Base-by-base conservation (phyloP, 2,113 vertebrate species). In the Mandrillus leucophaeus region DNA sequence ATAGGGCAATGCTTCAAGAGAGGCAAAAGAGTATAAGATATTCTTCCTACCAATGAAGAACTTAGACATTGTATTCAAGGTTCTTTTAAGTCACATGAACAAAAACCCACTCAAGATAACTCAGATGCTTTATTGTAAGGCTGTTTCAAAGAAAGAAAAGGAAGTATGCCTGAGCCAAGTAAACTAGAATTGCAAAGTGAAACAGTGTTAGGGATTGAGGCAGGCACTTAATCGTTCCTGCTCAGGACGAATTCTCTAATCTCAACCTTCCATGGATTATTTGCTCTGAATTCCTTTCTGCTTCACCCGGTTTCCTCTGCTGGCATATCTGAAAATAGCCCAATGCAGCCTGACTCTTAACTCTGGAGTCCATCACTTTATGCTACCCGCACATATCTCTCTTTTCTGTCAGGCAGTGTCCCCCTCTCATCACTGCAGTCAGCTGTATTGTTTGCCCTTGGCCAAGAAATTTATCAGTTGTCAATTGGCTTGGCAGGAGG, bases 21-120 rank as follows among this genome's bases (percentile, higher is more conserved):
- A 90, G 12, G 35, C 57, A 81, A 87, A 30, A 89, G 64, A 48
- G 10, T 81, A 38, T 11, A 57, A 17, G 3, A 30, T 55, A 84
- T 48, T 90, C 45, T 82, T 79, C 25, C 35, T 61, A 68, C 45
- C 8, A 4, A 50, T 88, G 88, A 91, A 85, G 48, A 90, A 83
- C 16, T 16, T 45, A 45, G 45, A 95, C 13, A 48, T 13, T 78
- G n/a, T 82, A 38, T 55, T 91, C 20, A 81, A 91, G 48, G 8
- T 66, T 94, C 38, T 97, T 76, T 96, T 95, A 90, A 86, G 59
- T 45, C 90, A 95, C 27, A n/a, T 72, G 59, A 93, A 57, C 43
- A 64, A 59, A 89, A 90, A 89, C 11, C 7, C 52, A 96, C 68
- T 96, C 35, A n/a, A 61, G 72, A n/a, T 59, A 93, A 59, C 20